A percentile compares a stretch with the other conserved stretches of the same genome.
Conservation (phyloP, 2,113 vertebrate species). For the Cisticola juncidis region DNA sequence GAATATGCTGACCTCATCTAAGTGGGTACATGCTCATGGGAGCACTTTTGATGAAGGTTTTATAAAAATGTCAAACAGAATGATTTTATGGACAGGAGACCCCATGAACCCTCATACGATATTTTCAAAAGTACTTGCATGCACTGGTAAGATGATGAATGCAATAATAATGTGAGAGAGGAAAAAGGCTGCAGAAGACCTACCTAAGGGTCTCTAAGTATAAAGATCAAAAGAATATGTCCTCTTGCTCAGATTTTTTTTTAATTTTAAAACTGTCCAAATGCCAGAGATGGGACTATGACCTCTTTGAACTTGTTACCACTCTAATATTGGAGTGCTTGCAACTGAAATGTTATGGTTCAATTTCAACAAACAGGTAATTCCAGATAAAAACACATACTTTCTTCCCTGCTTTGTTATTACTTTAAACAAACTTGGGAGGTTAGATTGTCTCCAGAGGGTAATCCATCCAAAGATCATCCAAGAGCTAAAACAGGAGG, state of each 20-base stretch:
- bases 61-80: slow-evolving; percentile 5
- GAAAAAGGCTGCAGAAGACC: not conserved
- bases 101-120: not conserved
- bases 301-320: not conserved
- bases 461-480: not conserved
- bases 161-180: not conserved
- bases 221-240: not conserved
- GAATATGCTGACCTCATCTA: slow-evolving; percentile 8
- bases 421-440: not conserved
- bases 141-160: not conserved
- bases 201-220: not conserved
- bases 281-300: not conserved
- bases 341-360: not conserved
- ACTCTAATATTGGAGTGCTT: not conserved
- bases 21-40: not conserved
- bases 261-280: not conserved
- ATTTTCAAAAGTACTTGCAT: not conserved
- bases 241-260: not conserved
- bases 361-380: not conserved
- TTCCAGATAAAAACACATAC: not conserved
- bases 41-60: slow-evolving; percentile 38
- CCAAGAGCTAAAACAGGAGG: not conserved
- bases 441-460: not conserved
- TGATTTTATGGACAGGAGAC: not conserved
- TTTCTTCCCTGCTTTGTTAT: not conserved